Conservation (phyloP, 1,140 invertebrate species). For the Drosophila rhopaloa region DNA sequence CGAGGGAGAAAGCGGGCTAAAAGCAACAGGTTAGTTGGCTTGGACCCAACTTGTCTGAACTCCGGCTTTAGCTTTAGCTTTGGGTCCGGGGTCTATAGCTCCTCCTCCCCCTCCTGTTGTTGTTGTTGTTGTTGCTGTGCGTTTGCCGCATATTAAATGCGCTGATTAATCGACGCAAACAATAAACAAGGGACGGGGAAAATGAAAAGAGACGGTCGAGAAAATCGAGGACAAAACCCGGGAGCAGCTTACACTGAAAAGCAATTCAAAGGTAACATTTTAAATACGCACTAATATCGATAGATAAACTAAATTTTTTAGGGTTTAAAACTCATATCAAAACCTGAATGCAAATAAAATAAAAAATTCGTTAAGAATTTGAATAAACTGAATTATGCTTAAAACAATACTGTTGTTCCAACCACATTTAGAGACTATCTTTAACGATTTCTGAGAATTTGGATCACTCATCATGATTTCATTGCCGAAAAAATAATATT, state of each 20-base stretch:
- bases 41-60: constrained; percentile 40
- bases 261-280: background rate
- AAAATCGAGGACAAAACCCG: constrained; percentile 52
- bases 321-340: too few species aligned
- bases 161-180: constrained; percentile 74
- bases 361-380: too few species aligned
- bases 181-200: constrained; percentile 43
- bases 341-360: too few species aligned
- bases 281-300: too few species aligned
- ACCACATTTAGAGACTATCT: too few species aligned
- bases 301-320: too few species aligned
- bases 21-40: constrained; percentile 57
- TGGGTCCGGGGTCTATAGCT: constrained; percentile 15
- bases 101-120: background rate
- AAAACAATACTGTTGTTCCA: too few species aligned
- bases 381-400: too few species aligned
- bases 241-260: constrained; percentile 14
- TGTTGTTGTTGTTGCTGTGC: constrained; percentile 33
- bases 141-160: constrained; percentile 63
- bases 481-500: too few species aligned
- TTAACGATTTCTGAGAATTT: too few species aligned
- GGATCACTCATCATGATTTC: too few species aligned
- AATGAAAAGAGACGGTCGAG: background rate
- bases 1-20: background rate
- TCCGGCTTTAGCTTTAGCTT: constrained; percentile 28